Evolutionary conservation across 2,113 vertebrate species (phyloP), one percentile per base, ranked within the genome.

Genomic region (Zeus faber): DNA sequence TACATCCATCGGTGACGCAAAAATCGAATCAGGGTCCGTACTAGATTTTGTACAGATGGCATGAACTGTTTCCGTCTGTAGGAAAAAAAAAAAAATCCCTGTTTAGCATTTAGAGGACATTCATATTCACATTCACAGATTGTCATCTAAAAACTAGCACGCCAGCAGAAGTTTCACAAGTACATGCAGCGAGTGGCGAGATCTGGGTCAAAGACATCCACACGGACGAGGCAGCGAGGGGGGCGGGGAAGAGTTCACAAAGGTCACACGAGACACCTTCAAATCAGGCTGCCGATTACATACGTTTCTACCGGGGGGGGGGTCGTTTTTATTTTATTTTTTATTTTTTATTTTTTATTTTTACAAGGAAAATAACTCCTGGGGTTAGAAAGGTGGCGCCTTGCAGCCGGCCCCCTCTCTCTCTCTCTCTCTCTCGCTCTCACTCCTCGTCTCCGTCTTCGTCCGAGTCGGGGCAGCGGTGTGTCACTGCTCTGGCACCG

Each of bases 101-200:
- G 74, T 73, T 85, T 72, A 77, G 74, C 70, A 70, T 78, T 80
- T 71, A 67, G 50, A 84, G 62, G 73, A 83, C 73, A 83, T 76
- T 79, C 75, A 83, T 82, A 76, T 82, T 72, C 83, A 87, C 78
- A 76, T 83, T 84, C 83, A 85, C 85, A 79, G 79, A 83, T 80
- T 74, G 58, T 76, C 71, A 47, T 74, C 83, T 85, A 85, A 84
- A 78, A 87, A 77, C 72, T 86, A 87, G 84, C 80, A 82, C 87
- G 80, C 74, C 52, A 79, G 61, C 85, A 84, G 82, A 84, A 79
- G 75, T 88, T 85, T 84, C 76, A 86, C 83, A 87, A 85, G 80
- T 79, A 82, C 89, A 91, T 90, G 88, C 89, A 85, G 80, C 77
- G 80, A 83, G 82, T 82, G 71, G 82, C 71, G 77, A 80, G 79